A percentile compares a stretch with the other conserved stretches of the same genome.
phyloP scores from a whole-genome alignment of 2,888 invertebrate species.

The Prostheceraeus crozeri region DNA sequence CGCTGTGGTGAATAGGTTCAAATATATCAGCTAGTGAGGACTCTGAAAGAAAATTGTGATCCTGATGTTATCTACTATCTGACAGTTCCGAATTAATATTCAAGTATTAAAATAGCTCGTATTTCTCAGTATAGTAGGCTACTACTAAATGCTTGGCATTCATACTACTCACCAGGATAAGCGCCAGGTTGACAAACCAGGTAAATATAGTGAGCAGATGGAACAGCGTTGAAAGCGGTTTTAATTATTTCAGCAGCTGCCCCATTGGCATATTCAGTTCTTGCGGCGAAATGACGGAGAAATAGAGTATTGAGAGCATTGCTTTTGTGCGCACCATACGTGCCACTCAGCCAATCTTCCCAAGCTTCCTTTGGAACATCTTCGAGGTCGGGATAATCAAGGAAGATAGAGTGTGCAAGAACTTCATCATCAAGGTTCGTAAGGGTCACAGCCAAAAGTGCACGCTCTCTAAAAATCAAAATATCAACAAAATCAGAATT shows the following conservation, averaged over 20 bases:
- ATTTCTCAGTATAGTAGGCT: too few species aligned
- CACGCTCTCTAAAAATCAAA: conserved; percentile 51
- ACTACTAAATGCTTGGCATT: too few species aligned
- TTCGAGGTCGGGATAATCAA: conserved; percentile 53
- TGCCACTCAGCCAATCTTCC: conserved; percentile 48
- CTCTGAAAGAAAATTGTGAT: too few species aligned
- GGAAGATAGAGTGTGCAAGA: conserved; percentile 55
- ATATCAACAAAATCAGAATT: conserved; percentile 11
- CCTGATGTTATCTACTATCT: too few species aligned
- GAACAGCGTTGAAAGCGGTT: conserved; percentile 55
- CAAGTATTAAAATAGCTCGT: too few species aligned
- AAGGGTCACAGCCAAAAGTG: conserved; percentile 53
- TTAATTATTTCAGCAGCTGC: conserved; percentile 53
- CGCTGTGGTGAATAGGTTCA: neutral
- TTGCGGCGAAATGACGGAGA: conserved; percentile 55
- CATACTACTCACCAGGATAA: conserved; percentile 50
- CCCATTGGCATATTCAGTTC: conserved; percentile 49
- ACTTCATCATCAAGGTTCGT: conserved; percentile 53
- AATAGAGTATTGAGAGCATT: conserved; percentile 53
- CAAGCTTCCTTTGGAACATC: conserved; percentile 46
- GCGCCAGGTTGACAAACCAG: conserved; percentile 49
- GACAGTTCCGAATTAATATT: too few species aligned
- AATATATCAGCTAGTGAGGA: too few species aligned
- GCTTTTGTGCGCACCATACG: conserved; percentile 44
- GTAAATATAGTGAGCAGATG: conserved; percentile 53